phyloP scores from a whole-genome alignment of 1,140 invertebrate genomes.

The Anagrus nilaparvatae region DNA sequence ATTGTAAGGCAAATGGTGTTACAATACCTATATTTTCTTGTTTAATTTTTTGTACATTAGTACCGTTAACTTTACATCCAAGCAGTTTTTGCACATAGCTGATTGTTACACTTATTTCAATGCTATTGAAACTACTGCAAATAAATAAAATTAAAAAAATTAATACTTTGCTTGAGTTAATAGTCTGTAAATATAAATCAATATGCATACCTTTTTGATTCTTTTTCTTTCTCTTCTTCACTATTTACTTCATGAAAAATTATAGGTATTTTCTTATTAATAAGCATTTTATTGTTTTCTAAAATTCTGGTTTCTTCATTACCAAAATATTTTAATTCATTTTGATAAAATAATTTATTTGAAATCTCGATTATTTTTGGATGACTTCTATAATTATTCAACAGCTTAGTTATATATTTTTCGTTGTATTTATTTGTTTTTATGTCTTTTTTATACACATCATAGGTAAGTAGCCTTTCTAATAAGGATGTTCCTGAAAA shows the following conservation, averaged over 20 bases:
- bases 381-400: constrained; percentile 57
- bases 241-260: constrained; percentile 56
- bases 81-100: constrained; percentile 45
- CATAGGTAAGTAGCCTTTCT: constrained; percentile 46
- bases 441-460: constrained; percentile 39
- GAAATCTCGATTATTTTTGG: constrained; percentile 50
- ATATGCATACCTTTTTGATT: constrained; percentile 17
- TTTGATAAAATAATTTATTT: constrained; percentile 54
- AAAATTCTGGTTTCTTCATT: constrained; percentile 21
- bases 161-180: too few species aligned
- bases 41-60: too few species aligned
- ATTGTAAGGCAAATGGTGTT: constrained; percentile 69
- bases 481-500: constrained; percentile 47
- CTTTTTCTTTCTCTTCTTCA: constrained; percentile 23
- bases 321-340: constrained; percentile 36
- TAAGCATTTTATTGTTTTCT: constrained; percentile 30
- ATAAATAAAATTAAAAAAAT: too few species aligned
- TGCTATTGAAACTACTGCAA: constrained; percentile 59
- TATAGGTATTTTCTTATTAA: constrained; percentile 49
- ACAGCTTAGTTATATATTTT: constrained; percentile 52
- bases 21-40: constrained; percentile 69
- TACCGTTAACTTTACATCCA: constrained; percentile 31
- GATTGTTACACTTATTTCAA: constrained; percentile 53
- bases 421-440: constrained; percentile 47
- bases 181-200: neutral